Conservation (phyloP, 2,888 invertebrate genomes). For the Pandemis cinnamomeana region DNA sequence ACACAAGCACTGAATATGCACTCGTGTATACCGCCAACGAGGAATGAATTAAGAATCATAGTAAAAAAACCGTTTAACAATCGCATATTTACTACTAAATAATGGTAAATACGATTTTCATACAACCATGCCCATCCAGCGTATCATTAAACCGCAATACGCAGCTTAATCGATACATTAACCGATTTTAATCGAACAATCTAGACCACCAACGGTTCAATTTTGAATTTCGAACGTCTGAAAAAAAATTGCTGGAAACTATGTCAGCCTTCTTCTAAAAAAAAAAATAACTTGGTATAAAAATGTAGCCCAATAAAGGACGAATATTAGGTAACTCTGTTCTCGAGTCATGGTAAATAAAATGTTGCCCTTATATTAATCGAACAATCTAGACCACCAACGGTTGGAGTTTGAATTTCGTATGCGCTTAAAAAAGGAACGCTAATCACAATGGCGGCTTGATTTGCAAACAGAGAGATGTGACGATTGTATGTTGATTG, state of each 20-base stretch:
- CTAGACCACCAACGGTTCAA: slow-evolving; percentile 66
- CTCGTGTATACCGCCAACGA: not conserved
- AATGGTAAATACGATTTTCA: slow-evolving; percentile 16
- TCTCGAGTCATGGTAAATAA: too few relatives aligned
- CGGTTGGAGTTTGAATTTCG: slow-evolving; percentile 65
- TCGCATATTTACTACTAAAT: slow-evolving; percentile 14
- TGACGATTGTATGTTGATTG: slow-evolving; percentile 81
- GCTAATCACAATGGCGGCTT: slow-evolving; percentile 70
- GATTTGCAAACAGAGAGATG: slow-evolving; percentile 80
- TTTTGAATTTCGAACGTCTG: slow-evolving; percentile 68
- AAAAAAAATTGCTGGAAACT: slow-evolving; percentile 48
- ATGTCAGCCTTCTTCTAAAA: too few relatives aligned
- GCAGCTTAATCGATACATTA: slow-evolving; percentile 36
- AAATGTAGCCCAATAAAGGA: too few relatives aligned
- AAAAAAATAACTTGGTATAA: too few relatives aligned
- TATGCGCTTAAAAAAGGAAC: slow-evolving; percentile 63
- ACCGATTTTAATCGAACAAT: slow-evolving; percentile 45
- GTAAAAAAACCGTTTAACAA: not conserved
- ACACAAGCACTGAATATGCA: not conserved
- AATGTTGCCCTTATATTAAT: not conserved
- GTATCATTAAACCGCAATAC: slow-evolving; percentile 33
- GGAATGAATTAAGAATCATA: not conserved
- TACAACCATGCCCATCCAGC: slow-evolving; percentile 10
- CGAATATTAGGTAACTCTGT: too few relatives aligned
- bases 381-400: slow-evolving; percentile 63